A percentile compares a stretch with the other conserved stretches of the same genome.
phyloP scores from a whole-genome alignment of 2,113 vertebrate genomes.

The Pseudopodoces humilis region DNA sequence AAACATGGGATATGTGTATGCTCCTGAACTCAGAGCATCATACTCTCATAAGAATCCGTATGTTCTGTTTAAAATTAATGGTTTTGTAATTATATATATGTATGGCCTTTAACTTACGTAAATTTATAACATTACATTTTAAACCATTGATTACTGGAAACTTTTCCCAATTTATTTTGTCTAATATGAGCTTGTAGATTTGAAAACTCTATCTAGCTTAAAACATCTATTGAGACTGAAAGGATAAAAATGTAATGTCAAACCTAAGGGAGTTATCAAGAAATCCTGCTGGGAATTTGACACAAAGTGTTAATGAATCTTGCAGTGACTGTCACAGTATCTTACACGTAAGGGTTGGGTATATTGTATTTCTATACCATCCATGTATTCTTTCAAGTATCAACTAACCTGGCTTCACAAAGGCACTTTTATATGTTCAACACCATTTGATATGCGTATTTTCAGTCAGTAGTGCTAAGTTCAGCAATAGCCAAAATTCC shows the following conservation, averaged over 20 bases:
- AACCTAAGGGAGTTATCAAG: not conserved
- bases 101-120: not conserved
- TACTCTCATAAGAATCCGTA: accelerated
- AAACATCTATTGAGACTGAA: not conserved
- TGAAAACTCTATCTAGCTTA: not conserved
- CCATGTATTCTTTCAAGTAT: not conserved
- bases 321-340: not conserved
- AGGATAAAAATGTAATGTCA: not conserved
- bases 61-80: not conserved
- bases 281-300: not conserved
- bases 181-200: not conserved
- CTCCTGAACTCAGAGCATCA: not conserved
- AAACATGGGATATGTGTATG: not conserved
- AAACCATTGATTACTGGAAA: not conserved
- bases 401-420: not conserved
- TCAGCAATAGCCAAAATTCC: not conserved
- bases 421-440: not conserved
- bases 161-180: not conserved
- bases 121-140: not conserved
- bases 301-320: not conserved
- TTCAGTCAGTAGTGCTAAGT: not conserved
- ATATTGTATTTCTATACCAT: not conserved
- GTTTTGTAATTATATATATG: not conserved
- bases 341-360: not conserved
- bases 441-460: not conserved